phyloP scores from a whole-genome alignment of 2,113 vertebrate genomes.

The Pleuronectes platessa region DNA sequence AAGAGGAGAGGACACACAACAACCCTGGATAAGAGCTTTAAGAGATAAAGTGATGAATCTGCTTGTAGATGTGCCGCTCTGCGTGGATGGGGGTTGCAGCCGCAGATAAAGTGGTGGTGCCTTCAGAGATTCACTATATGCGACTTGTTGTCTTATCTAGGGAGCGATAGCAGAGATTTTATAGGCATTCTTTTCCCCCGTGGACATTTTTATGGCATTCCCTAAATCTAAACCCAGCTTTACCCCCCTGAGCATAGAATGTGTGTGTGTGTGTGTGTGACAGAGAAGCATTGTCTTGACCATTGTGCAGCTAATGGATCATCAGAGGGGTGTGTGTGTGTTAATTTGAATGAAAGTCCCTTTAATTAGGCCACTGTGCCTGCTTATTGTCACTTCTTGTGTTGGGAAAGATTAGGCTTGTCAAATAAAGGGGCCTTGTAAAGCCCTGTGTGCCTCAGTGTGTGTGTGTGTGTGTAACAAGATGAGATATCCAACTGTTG shows the following conservation, averaged over 20 bases:
- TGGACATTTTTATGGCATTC: slow-evolving; percentile 58
- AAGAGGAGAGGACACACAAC: slow-evolving; percentile 38
- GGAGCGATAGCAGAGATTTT: slow-evolving; percentile 23
- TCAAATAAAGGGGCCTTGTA: slow-evolving; percentile 62
- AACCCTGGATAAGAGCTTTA: slow-evolving; percentile 56
- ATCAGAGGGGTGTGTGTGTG: slow-evolving; percentile 62
- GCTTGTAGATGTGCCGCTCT: slow-evolving; percentile 56
- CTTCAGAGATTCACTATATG: slow-evolving; percentile 14
- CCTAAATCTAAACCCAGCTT: slow-evolving; percentile 60
- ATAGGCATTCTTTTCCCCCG: slow-evolving; percentile 28
- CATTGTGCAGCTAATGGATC: slow-evolving; percentile 72
- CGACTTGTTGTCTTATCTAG: slow-evolving; percentile 64
- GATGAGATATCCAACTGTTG: slow-evolving; percentile 22
- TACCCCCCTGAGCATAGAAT: slow-evolving; percentile 43
- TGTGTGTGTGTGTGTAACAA: slow-evolving; percentile 10
- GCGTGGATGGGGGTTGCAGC: not conserved
- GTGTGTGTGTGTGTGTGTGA: slow-evolving; percentile 26
- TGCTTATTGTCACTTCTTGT: slow-evolving; percentile 70
- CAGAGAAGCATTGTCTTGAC: slow-evolving; percentile 59
- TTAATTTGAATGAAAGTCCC: slow-evolving; percentile 70
- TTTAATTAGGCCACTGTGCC: slow-evolving; percentile 72
- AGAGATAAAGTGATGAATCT: slow-evolving; percentile 64
- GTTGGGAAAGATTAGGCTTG: slow-evolving; percentile 65
- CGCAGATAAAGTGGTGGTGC: slow-evolving; percentile 52
- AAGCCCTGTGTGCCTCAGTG: slow-evolving; percentile 17